phyloP scores from a whole-genome alignment of 1,140 invertebrate genomes.

The Lepidurus apus region DNA sequence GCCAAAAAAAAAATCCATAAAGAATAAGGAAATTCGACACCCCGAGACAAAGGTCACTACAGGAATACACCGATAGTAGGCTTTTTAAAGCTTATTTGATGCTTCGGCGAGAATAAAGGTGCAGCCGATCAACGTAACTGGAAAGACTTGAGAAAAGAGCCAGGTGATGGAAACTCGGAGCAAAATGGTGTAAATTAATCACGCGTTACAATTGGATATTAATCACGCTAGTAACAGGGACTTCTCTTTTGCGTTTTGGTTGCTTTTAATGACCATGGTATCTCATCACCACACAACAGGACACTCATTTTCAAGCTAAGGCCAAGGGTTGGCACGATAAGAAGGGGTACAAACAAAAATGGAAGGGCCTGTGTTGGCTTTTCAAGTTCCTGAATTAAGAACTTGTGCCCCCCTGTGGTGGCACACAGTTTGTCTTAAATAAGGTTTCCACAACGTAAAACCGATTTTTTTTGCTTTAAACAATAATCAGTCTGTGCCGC shows the following conservation, averaged over 20 bases:
- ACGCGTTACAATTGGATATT: not conserved
- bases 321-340: not conserved
- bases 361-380: not conserved
- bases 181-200: constrained; percentile 1
- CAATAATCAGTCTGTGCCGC: not conserved
- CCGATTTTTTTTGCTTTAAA: not conserved
- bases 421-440: not conserved
- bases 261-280: not conserved
- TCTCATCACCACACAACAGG: constrained; percentile 5
- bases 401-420: not conserved
- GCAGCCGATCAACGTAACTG: not conserved
- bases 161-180: not conserved
- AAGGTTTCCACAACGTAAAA: not conserved
- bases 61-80: too few species aligned
- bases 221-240: constrained; percentile 9
- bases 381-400: not conserved
- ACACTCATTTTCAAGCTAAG: not conserved
- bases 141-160: not conserved
- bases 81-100: too few species aligned
- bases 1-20: too few species aligned
- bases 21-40: too few species aligned
- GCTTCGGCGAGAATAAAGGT: not conserved
- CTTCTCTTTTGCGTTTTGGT: not conserved
- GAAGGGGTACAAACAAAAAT: constrained; percentile 11
- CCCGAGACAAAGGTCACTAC: too few species aligned